Evolutionary conservation across 1,140 invertebrate species (phyloP), one percentile per base, ranked within the genome.

Genomic region (Akabosia matsudoensis): DNA sequence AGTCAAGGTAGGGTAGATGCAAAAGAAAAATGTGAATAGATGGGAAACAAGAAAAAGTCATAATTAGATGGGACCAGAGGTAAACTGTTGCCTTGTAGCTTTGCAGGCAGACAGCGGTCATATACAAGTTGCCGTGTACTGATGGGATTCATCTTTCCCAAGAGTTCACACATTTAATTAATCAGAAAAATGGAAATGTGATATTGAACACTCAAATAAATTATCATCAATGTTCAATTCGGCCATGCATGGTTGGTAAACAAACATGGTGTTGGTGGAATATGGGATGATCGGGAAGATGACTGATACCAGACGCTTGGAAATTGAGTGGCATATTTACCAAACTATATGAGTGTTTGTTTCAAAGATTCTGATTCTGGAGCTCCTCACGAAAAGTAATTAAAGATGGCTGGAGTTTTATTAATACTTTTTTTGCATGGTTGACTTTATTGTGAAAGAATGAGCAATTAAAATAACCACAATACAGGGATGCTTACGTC

Each of bases 1-100:
- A 56, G 54, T 56, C 54, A 56, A 56, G 54, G 7, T 56, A 56
- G 24, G 37, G 37, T 45, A 56, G n/a, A 22, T 56, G 54, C n/a
- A 56, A 45, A 45, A 7, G 7, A 45, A 45, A 45, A 45, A 10
- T 45, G 18, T 18, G 37, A 45, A 45, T 10, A 45, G 7, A 45
- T n/a, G n/a, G n/a, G n/a, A 45, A 45, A 45, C 37, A 10, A 18
- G 37, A 45, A 18, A 45, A n/a, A n/a, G n/a, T n/a, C n/a, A 45
- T 45, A 45, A 45, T 45, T 45, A 45, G 37, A 45, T 45, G 37
- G 18, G 37, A 45, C 37, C 37, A 45, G 37, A 45, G 37, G 37
- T 45, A 10, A 45, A n/a, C n/a, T n/a, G n/a, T n/a, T n/a, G 37
- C 37, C 7, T 45, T 18, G 37, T 45, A 45, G n/a, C n/a, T n/a